Base-by-base conservation (phyloP, 1,140 invertebrate species). In the Leptinotarsa texana region DNA sequence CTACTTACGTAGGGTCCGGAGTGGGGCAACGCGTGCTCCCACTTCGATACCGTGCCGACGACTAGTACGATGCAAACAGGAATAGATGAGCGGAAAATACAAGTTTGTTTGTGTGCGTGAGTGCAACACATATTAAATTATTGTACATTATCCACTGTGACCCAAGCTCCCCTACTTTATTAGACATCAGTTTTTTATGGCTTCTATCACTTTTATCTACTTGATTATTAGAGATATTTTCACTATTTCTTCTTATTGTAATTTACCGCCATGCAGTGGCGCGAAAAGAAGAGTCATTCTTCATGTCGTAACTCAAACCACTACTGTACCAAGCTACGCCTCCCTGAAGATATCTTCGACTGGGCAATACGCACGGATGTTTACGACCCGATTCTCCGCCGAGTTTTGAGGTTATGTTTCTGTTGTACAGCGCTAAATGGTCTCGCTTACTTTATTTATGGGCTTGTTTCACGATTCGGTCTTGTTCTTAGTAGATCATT, bases 291-390 rank as follows among this genome's bases (percentile, higher is more conserved):
- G n/a, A 57, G 15, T 57, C 51, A 57, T 57, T 57, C 51, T 57
- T 57, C 51, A 57, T 57, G 51, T 57, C 51, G 51, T 57, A 57
- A 57, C 51, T 57, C 51, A 17, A 57, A 57, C 51, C 51, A 57
- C 51, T 57, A 18, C 17, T 57, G 51, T 57, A 57, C 51, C 51
- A 57, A 42, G 51, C 51, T 57, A 57, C 51, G 51, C 51, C 51
- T 57, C 51, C 51, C 51, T 18, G n/a, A 17, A 57, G 51, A 57
- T 57, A 57, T 57, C 51, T 15, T 57, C 4, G 51, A 57, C 51
- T 57, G 69, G 75, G 70, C 73, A 74, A 77, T 77, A 77, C 75
- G 72, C 75, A 74, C 72, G 51, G 73, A 69, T 66, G 63, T 77
- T 77, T 77, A 77, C 70, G 68, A 74, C 15, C 72, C 47, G 68